These are phyloP conservation scores for Apis dorsata DNA, from an alignment of 1,140 invertebrate genomes.

Conservation along the genomic window DNA sequence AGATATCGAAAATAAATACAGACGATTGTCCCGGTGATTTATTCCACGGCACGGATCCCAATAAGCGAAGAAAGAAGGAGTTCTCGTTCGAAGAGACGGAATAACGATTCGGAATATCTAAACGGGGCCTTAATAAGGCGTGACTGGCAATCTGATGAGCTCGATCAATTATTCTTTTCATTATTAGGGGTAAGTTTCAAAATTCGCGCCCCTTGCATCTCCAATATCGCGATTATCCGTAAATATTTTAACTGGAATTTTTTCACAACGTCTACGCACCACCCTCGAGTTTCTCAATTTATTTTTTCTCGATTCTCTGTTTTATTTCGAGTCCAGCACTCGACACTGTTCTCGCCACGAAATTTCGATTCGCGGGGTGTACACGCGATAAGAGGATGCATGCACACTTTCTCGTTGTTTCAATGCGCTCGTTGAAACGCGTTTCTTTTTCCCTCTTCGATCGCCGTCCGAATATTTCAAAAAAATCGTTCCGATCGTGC, in stretches of 20 bases:
- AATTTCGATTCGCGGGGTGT: no score
- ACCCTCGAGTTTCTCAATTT: no score
- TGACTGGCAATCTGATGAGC: conserved; percentile 28
- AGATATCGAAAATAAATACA: background rate
- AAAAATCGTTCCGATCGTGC: background rate
- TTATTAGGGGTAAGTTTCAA: background rate
- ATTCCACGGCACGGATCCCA: conserved; percentile 20
- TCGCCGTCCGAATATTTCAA: background rate
- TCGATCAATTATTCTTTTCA: background rate
- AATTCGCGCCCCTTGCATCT: background rate
- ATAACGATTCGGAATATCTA: conserved; percentile 31
- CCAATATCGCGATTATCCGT: background rate
- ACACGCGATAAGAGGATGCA: background rate
- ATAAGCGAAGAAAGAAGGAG: background rate
- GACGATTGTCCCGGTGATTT: background rate
- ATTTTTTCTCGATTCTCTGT: no score
- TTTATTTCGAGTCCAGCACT: background rate
- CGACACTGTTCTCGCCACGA: no score
- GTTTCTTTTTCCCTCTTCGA: no score
- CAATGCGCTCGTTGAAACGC: background rate
- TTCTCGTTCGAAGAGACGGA: background rate
- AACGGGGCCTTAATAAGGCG: conserved; percentile 15
- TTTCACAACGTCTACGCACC: no score
- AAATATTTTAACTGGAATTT: no score
- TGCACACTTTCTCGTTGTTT: background rate